Conservation (phyloP, 2,888 invertebrate genomes). For the Latrodectus elegans region DNA sequence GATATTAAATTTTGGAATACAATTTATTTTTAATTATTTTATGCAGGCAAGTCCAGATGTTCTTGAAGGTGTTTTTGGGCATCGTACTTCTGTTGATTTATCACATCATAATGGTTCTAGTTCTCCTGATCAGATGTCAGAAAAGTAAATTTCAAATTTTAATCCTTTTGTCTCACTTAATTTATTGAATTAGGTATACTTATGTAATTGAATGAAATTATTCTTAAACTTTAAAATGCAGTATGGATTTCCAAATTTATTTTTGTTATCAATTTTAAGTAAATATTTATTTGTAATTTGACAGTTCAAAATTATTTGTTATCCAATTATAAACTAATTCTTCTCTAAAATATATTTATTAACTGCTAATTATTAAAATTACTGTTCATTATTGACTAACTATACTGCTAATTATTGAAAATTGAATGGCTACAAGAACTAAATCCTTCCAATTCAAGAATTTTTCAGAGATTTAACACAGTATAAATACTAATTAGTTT, state of each 20-base stretch:
- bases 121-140: conserved; percentile 77
- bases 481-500: too few species aligned
- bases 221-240: background rate
- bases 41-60: conserved; percentile 59
- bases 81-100: conserved; percentile 68
- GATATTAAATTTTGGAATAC: too few species aligned
- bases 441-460: too few species aligned
- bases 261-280: background rate
- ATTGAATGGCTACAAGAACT: too few species aligned
- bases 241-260: background rate
- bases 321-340: too few species aligned
- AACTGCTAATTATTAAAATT: too few species aligned
- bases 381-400: too few species aligned
- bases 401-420: too few species aligned
- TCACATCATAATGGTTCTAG: conserved; percentile 76
- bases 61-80: conserved; percentile 60
- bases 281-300: background rate
- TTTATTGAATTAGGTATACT: background rate
- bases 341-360: too few species aligned
- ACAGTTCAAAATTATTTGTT: too few species aligned
- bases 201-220: background rate
- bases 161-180: background rate
- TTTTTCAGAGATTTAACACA: too few species aligned
- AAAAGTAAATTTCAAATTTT: conserved; percentile 74
- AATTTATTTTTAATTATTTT: background rate